Evolutionary conservation across 53 echinoderm and acorn worm genomes (phyloP), one percentile per base, ranked within the genome.

Genomic region (Holothuria leucospilota): DNA sequence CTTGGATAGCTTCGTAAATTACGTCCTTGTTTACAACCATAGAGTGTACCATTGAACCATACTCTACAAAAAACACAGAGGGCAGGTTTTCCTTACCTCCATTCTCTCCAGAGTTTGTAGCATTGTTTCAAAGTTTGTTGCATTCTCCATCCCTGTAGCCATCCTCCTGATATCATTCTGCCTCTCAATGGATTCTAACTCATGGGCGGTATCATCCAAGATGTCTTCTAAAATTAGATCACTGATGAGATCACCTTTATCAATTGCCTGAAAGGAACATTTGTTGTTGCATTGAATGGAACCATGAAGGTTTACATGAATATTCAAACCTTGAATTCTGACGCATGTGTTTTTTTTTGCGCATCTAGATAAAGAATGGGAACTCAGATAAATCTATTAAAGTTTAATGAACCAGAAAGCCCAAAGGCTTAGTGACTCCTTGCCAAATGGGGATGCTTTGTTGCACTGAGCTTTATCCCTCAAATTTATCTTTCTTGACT

Each of bases 161-260:
- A 91, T 78, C 52, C 68, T 75, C 26, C 88, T 90, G 18, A 87
- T 20, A 29, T 73, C 39, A 59, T 75, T 84, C 53, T 87, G 84
- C 40, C 65, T 41, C 20, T 95, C 84, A 16, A 98, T 82, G 53
- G 86, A 90, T 49, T 88, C 82, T 21, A 98, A 63, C 79, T 98
- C 93, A 27, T 89, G 68, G 38, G 90, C 94, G 20, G 92, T 90
- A 87, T 98, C 95, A 6, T 78, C 92, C 41, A 95, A 56, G n/a
- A 95, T 65, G 30, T 95, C 98, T 13, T 98, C 95, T n/a, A 95
- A 86, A 26, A 96, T 66, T 16, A 96, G 86, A 27, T 94, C 92
- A 59, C 92, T 91, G 0, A 96, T 81, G 27, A 91, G 85, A 60
- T 88, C 91, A 52, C 85, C 89, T n/a, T 92, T 77, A 41, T 94